Evolutionary conservation across 2,888 invertebrate genomes (phyloP).

Genomic region (Plebejus anna): DNA sequence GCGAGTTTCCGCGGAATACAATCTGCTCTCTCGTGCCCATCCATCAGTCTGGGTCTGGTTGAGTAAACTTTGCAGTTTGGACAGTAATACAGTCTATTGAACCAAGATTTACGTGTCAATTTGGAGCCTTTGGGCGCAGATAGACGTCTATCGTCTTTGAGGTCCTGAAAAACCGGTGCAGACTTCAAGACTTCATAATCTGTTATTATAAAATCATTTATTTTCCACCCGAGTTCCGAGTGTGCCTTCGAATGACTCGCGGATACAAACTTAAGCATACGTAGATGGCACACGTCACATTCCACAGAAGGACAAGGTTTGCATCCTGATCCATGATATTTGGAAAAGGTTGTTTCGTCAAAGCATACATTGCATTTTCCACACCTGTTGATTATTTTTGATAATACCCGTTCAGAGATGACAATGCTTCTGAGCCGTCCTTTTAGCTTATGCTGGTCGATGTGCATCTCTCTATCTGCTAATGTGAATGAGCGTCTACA

Average conservation of each 20-base stretch:
- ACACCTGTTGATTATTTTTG: slow-evolving; percentile 46
- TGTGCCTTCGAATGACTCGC: slow-evolving; percentile 40
- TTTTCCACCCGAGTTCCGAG: slow-evolving; percentile 18
- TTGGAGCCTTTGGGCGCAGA: not conserved
- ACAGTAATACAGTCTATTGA: slow-evolving; percentile 38
- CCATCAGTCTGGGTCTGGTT: slow-evolving; percentile 34
- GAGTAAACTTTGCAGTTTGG: slow-evolving; percentile 37
- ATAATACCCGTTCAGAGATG: slow-evolving; percentile 38
- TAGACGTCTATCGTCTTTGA: not conserved
- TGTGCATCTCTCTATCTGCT: slow-evolving; percentile 42
- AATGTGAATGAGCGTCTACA: slow-evolving; percentile 45
- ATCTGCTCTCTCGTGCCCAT: slow-evolving; percentile 28
- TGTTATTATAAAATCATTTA: slow-evolving; percentile 31
- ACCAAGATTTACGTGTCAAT: not conserved
- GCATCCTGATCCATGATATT: slow-evolving; percentile 41
- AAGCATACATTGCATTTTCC: slow-evolving; percentile 46
- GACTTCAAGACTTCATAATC: slow-evolving; percentile 26
- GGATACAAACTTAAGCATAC: slow-evolving; percentile 34
- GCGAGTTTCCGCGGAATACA: slow-evolving; percentile 22
- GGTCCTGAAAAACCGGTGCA: not conserved
- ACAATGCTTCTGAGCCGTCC: slow-evolving; percentile 45
- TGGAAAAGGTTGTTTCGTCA: slow-evolving; percentile 43
- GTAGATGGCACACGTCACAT: slow-evolving; percentile 44
- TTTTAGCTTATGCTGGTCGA: slow-evolving; percentile 46
- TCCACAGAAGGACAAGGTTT: slow-evolving; percentile 27